Conservation (phyloP, 37 sponge, comb jelly and placozoan genomes). For the Halisarca cf. caerulea region DNA sequence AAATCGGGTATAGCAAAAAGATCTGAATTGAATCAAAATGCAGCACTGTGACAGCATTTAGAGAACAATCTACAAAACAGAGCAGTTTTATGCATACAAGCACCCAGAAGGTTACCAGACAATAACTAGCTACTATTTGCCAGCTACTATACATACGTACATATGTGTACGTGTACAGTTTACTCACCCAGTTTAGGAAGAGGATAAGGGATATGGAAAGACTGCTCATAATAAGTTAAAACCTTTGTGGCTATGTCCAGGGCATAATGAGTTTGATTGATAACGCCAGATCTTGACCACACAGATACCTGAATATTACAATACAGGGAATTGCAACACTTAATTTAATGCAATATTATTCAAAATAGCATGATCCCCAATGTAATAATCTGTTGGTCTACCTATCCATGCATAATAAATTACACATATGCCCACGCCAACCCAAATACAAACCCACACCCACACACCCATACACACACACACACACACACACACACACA, state of each 20-base stretch:
- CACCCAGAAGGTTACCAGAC: too few relatives aligned
- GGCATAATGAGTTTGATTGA: conserved; percentile 70
- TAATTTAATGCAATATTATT: not conserved
- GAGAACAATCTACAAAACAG: too few relatives aligned
- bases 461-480: too few relatives aligned
- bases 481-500: too few relatives aligned
- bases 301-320: conserved; percentile 84
- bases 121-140: too few relatives aligned
- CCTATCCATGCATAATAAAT: not conserved
- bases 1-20: conserved; percentile 96
- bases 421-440: too few relatives aligned
- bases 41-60: too few relatives aligned
- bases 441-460: too few relatives aligned
- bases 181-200: conserved; percentile 88
- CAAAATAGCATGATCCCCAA: too few relatives aligned
- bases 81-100: too few relatives aligned
- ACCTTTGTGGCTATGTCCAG: conserved; percentile 56
- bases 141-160: not conserved
- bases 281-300: conserved; percentile 74
- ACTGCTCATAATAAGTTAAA: conserved; percentile 74
- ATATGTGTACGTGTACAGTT: not conserved
- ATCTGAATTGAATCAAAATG: conserved; percentile 49
- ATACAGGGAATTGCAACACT: not conserved
- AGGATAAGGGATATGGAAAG: conserved; percentile 82
- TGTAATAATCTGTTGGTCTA: not conserved